Evolutionary conservation across 1,140 invertebrate species (phyloP), one percentile per base, ranked within the genome.

Genomic region (Pseudomyrmex sp.): DNA sequence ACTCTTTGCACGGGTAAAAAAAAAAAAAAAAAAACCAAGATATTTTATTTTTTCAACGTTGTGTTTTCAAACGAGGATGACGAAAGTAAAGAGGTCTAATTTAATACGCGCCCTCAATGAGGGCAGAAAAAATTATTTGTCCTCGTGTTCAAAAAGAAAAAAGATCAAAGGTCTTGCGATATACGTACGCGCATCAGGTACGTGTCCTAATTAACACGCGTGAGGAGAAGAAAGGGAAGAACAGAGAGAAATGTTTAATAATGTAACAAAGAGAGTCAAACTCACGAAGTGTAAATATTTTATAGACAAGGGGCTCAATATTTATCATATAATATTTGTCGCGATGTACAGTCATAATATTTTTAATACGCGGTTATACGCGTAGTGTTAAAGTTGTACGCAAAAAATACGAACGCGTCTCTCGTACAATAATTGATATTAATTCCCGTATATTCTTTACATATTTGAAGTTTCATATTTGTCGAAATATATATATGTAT

Each of bases 371-470:
- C 35, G 23, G 44, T 20, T 7, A 7, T 58, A 54, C 15, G 18
- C 46, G 18, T 18, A 68, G 35, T 50, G 76, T 48, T 59, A 70
- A 58, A 76, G 73, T 20, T 15, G 26, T 61, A 63, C 20, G 52
- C 15, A 80, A 80, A 80, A 50, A 80, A 18, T 26, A n/a, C 26
- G n/a, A 23, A 13, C 12, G 15, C 35, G 5, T 35, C 35, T 20
- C 50, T 52, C 20, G 12, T 72, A 80, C 70, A 56, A 80, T 70
- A 80, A 80, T 80, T 80, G 66, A 80, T 70, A 80, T 80, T 80
- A 72, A 80, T 80, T 61, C n/a, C 10, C 23, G 15, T 59, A 35
- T 72, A 44, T 72, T 70, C 56, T 56, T 80, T 23, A 20, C 20
- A 23, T 15, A 48, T 58, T 26, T 70, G 20, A 10, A 46, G 65